Evolutionary conservation across 2,888 invertebrate genomes (phyloP).

Genomic region (Cheilosia pagana): DNA sequence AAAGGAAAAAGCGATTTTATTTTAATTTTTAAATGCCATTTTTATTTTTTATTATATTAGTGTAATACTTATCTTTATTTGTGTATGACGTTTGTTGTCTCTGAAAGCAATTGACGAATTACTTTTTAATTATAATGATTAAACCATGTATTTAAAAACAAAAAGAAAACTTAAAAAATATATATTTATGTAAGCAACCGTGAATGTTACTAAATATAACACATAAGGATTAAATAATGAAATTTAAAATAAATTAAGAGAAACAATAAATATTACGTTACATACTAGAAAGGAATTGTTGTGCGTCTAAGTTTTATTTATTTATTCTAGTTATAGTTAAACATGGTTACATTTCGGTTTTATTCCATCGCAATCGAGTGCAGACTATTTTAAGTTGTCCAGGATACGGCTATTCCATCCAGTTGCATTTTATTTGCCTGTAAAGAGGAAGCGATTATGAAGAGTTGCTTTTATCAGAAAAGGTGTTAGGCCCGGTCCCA

Average conservation of each 20-base stretch:
- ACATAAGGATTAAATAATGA: slow-evolving; percentile 47
- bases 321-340: no score
- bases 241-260: slow-evolving; percentile 41
- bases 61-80: slow-evolving; percentile 4
- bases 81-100: slow-evolving; percentile 8
- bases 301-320: neutral
- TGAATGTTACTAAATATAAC: slow-evolving; percentile 65
- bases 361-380: no score
- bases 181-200: slow-evolving; percentile 48
- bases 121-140: slow-evolving; percentile 36
- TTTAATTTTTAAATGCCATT: slow-evolving; percentile 17
- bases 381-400: no score
- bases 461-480: no score
- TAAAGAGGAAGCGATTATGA: no score
- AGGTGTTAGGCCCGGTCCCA: no score
- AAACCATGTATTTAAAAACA: slow-evolving; percentile 21
- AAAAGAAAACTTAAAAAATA: slow-evolving; percentile 16
- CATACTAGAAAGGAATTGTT: slow-evolving; percentile 33
- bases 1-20: neutral
- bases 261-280: slow-evolving; percentile 67
- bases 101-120: neutral
- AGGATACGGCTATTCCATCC: no score
- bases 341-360: no score
- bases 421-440: no score
- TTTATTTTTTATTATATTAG: neutral